These are phyloP conservation scores for Anneissia japonica DNA, from an alignment of 35 echinoderm and acorn worm species.

Conservation along the genomic window DNA sequence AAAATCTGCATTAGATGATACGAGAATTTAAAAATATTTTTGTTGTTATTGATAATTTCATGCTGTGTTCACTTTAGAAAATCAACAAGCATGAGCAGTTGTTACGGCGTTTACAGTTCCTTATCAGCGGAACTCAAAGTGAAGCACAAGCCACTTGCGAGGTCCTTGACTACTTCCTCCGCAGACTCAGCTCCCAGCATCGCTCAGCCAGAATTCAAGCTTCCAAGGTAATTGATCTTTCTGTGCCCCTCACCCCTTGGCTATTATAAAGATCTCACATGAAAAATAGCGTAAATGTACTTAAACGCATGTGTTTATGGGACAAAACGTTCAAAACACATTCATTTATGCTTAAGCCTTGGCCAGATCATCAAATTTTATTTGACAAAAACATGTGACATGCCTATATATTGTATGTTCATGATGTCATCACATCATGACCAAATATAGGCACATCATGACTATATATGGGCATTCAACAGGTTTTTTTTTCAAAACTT, in stretches of 20 bases:
- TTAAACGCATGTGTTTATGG: too few relatives aligned
- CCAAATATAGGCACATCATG: not conserved
- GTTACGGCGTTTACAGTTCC: constrained; percentile 36
- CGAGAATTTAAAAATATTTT: too few relatives aligned
- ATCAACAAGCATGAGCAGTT: constrained; percentile 79
- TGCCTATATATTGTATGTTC: too few relatives aligned
- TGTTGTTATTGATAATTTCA: too few relatives aligned
- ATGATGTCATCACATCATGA: not conserved
- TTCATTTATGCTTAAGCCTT: too few relatives aligned
- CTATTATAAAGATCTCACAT: too few relatives aligned
- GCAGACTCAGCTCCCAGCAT: constrained; percentile 65
- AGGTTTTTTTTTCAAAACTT: not conserved
- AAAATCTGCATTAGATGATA: too few relatives aligned
- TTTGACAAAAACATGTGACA: too few relatives aligned
- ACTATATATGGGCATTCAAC: not conserved
- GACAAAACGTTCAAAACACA: too few relatives aligned
- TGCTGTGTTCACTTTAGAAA: constrained; percentile 23
- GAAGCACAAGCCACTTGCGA: constrained; percentile 51
- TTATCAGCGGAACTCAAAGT: constrained; percentile 40
- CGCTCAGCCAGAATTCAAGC: constrained; percentile 41
- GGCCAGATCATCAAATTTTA: too few relatives aligned
- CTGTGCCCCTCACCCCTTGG: too few relatives aligned
- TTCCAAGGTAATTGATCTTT: constrained; percentile 62
- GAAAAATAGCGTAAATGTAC: too few relatives aligned
- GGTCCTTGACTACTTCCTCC: constrained; percentile 76